Evolutionary conservation across 1,140 invertebrate genomes (phyloP).

Genomic region (Spodoptera litura): DNA sequence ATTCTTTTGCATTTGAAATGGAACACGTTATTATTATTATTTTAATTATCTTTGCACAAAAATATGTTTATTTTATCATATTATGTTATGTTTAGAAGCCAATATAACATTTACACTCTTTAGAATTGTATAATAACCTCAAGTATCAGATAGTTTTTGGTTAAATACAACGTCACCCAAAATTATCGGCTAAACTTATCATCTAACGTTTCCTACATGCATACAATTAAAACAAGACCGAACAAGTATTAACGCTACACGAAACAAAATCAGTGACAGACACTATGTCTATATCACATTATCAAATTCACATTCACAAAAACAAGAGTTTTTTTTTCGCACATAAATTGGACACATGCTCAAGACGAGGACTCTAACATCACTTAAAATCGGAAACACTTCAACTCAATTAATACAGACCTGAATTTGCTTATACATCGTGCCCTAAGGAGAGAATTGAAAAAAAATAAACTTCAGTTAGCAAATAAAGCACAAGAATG

Average conservation of each 20-base stretch:
- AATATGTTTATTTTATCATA: not conserved
- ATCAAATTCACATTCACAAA: conserved; percentile 51
- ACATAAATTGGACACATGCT: conserved; percentile 55
- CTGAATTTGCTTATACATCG: conserved; percentile 86
- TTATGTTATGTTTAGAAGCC: not conserved
- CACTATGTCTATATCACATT: conserved; percentile 14
- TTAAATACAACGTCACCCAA: conserved; percentile 16
- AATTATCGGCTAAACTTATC: not conserved
- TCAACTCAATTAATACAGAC: conserved; percentile 79
- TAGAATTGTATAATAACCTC: conserved; percentile 3
- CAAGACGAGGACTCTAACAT: conserved; percentile 63
- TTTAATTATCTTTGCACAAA: too few relatives aligned
- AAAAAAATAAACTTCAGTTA: conserved; percentile 69
- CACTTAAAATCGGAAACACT: conserved; percentile 61
- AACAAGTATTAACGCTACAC: conserved; percentile 23
- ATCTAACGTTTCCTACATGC: conserved; percentile 39
- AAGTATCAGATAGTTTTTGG: conserved; percentile 4
- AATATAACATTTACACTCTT: not conserved
- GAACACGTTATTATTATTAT: too few relatives aligned
- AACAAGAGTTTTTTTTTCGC: conserved; percentile 36
- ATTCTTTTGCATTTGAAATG: not conserved
- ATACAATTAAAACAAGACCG: conserved; percentile 22
- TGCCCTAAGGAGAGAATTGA: conserved; percentile 83
- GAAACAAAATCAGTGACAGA: conserved; percentile 18
- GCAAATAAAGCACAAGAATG: conserved; percentile 40